phyloP scores from a whole-genome alignment of 1,140 invertebrate species.

The Acromyrmex heyeri region DNA sequence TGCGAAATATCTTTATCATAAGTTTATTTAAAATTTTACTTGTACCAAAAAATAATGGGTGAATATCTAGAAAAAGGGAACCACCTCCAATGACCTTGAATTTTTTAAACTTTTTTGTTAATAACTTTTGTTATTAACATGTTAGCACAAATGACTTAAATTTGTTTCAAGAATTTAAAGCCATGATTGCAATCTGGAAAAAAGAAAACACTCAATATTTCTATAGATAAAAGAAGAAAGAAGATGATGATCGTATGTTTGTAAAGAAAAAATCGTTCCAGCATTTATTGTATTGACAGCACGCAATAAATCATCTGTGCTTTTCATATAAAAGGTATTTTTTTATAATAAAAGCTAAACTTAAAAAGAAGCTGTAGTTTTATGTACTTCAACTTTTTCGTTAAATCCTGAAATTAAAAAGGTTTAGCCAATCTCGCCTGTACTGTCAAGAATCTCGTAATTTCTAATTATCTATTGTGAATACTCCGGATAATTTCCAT shows the following conservation, averaged over 20 bases:
- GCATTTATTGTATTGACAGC: slow-evolving; percentile 25
- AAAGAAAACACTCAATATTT: slow-evolving; percentile 46
- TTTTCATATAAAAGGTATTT: slow-evolving; percentile 43
- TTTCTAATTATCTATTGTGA: background rate
- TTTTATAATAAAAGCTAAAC: background rate
- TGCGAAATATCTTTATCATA: background rate
- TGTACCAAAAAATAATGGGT: background rate
- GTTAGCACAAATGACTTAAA: background rate
- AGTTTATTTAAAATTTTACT: background rate
- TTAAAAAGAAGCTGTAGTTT: background rate
- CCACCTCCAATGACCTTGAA: no score
- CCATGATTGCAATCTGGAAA: slow-evolving; percentile 19
- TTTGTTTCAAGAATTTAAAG: background rate
- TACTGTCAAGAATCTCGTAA: background rate
- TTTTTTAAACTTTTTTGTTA: no score
- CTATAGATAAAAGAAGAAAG: background rate
- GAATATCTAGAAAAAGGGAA: no score
- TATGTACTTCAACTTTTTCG: background rate
- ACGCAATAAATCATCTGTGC: background rate
- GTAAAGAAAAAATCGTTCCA: slow-evolving; percentile 49
- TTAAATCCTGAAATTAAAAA: background rate
- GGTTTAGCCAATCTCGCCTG: background rate
- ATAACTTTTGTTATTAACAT: no score
- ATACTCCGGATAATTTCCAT: background rate
- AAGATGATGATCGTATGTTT: slow-evolving; percentile 9